A percentile compares a stretch with the other conserved stretches of the same genome.
Evolutionary conservation across 2,797 vertebrate genomes (phyloP).

Genomic region (Chaetophractus vellerosus): DNA sequence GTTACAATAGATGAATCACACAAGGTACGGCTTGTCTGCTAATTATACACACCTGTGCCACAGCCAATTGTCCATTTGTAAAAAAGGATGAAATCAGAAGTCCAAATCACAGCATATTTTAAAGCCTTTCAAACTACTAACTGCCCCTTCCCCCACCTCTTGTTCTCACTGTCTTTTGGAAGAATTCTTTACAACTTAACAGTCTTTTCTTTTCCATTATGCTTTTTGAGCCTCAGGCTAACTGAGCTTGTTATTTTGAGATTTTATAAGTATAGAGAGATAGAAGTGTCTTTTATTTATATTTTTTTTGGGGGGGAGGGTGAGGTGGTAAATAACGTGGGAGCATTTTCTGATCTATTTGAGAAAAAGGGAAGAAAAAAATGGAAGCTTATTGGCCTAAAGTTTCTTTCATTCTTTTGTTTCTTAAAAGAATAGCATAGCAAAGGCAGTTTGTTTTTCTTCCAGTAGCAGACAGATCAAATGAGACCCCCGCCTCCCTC

Average conservation of each 20-base stretch:
- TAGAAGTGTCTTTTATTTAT: neutral
- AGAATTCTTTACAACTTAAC: neutral
- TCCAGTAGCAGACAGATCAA: conserved; percentile 70
- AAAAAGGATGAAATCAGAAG: conserved; percentile 73
- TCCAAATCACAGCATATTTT: conserved; percentile 13
- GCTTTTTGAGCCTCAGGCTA: neutral
- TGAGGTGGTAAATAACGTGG: conserved; percentile 31
- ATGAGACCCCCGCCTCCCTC: conserved; percentile 38
- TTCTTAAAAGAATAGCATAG: conserved; percentile 74
- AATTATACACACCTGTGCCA: conserved; percentile 76
- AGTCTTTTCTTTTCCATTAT: neutral
- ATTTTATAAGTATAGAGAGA: neutral
- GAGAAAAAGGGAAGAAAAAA: conserved; percentile 69
- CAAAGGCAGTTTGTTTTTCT: conserved; percentile 79
- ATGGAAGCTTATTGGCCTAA: conserved; percentile 67
- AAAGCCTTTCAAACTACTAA: conserved; percentile 31
- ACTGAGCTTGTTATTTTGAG: neutral
- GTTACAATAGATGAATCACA: conserved; percentile 73
- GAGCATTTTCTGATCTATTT: conserved; percentile 72
- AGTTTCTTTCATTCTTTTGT: conserved; percentile 77
- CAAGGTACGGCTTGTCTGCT: conserved; percentile 65
- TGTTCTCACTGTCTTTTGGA: conserved; percentile 15
- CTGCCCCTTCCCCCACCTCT: neutral
- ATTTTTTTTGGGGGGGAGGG: conserved; percentile 36
- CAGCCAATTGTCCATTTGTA: conserved; percentile 46